phyloP scores from a whole-genome alignment of 30 jellyfish, hydroid and myxozoan genomes.

The Catostylus mosaicus region DNA sequence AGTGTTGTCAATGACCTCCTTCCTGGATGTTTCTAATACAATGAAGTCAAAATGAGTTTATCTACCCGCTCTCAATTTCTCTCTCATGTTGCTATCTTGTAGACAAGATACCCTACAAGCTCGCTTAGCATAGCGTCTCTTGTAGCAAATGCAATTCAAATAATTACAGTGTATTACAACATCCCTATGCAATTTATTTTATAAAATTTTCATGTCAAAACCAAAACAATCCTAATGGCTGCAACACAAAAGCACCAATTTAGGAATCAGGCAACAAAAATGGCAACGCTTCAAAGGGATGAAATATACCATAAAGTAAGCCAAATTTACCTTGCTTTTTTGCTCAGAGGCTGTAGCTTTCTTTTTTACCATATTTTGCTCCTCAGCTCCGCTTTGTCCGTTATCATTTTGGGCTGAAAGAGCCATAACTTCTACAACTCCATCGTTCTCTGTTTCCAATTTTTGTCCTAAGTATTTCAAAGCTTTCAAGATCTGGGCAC shows the following conservation, averaged over 20 bases:
- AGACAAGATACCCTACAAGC: too few species aligned
- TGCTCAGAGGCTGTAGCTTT: slow-evolving; percentile 28
- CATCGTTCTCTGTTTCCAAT: slow-evolving; percentile 26
- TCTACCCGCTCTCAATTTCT: too few species aligned
- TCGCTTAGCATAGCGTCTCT: too few species aligned
- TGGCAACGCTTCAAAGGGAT: background rate
- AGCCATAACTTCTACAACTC: slow-evolving; percentile 71
- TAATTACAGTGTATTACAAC: too few species aligned
- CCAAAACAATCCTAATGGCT: slow-evolving; percentile 1
- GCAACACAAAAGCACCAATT: background rate
- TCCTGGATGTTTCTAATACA: background rate
- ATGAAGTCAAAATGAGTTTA: too few species aligned
- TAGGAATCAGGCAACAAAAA: background rate
- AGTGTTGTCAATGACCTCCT: background rate
- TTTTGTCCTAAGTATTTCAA: slow-evolving; percentile 36
- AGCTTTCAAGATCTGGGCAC: slow-evolving; percentile 65
- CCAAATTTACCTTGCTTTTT: slow-evolving; percentile 32
- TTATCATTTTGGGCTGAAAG: slow-evolving; percentile 81
- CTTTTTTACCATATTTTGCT: slow-evolving; percentile 49
- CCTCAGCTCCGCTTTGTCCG: slow-evolving; percentile 83
- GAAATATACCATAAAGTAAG: background rate
- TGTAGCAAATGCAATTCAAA: too few species aligned
- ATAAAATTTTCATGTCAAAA: background rate
- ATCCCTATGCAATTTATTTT: background rate
- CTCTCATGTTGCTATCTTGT: too few species aligned